A percentile compares a stretch with the other conserved stretches of the same genome.
Evolutionary conservation across 2,113 vertebrate genomes (phyloP).

Genomic region (Theristicus caerulescens): DNA sequence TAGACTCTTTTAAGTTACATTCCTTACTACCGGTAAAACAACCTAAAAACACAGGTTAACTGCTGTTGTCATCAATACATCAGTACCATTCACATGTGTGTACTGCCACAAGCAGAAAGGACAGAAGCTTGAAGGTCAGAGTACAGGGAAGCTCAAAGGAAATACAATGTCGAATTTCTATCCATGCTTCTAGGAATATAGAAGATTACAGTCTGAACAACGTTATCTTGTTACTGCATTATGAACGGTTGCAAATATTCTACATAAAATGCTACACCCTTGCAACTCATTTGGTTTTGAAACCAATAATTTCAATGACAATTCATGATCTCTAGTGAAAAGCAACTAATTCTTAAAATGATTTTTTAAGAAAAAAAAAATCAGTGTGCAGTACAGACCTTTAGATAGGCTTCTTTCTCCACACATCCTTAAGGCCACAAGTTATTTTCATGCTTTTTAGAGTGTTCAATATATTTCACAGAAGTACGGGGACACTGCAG

Average conservation of each 20-base stretch:
- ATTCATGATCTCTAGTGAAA: not conserved
- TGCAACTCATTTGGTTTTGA: not conserved
- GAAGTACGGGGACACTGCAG: not conserved
- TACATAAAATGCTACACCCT: not conserved
- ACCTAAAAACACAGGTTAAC: not conserved
- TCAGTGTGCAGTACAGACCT: not conserved
- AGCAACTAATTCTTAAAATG: not conserved
- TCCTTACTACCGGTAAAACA: not conserved
- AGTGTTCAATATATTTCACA: not conserved
- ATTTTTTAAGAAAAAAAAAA: not conserved
- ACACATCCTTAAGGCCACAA: not conserved
- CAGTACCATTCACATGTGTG: not conserved
- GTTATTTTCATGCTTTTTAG: slow-evolving; percentile 26
- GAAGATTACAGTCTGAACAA: not conserved
- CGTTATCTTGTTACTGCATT: not conserved
- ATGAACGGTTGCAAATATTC: not conserved
- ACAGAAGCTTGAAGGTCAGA: not conserved
- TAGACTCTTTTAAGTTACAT: not conserved
- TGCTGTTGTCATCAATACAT: not conserved
- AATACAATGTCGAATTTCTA: not conserved
- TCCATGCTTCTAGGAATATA: not conserved
- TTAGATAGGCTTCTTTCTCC: not conserved
- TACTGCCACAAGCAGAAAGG: not conserved
- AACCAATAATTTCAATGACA: not conserved
- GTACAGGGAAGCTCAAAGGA: not conserved